Conservation (phyloP, 2,113 vertebrate genomes). For the Scomber colias region DNA sequence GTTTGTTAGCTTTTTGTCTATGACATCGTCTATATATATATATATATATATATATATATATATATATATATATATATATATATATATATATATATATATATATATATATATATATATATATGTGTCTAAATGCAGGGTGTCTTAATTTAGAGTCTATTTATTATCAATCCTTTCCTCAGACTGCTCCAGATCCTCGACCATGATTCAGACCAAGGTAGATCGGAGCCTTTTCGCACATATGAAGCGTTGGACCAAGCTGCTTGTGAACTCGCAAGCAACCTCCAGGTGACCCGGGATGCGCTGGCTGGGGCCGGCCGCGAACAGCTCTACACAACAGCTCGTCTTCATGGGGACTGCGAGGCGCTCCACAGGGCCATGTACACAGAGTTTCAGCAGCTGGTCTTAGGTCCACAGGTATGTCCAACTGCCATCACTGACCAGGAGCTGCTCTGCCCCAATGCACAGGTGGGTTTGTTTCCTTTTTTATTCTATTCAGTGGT, state of each 20-base stretch:
- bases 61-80: too few relatives aligned
- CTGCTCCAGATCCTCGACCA: slow-evolving; percentile 89
- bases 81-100: too few relatives aligned
- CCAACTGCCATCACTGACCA: slow-evolving; percentile 66
- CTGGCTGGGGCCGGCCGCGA: slow-evolving; percentile 79
- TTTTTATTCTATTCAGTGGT: slow-evolving; percentile 20
- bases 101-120: too few relatives aligned
- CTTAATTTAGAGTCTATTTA: neutral
- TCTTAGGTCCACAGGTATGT: slow-evolving; percentile 88
- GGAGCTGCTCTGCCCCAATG: slow-evolving; percentile 83
- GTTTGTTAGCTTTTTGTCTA: too few relatives aligned
- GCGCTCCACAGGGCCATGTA: slow-evolving; percentile 84
- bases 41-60: too few relatives aligned
- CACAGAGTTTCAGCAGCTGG: slow-evolving; percentile 85
- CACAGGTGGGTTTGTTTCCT: slow-evolving; percentile 82
- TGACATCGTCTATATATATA: too few relatives aligned
- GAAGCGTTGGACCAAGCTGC: slow-evolving; percentile 86
- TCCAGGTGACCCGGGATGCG: slow-evolving; percentile 78
- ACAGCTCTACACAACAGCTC: slow-evolving; percentile 80
- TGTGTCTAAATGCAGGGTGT: neutral
- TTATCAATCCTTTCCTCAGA: slow-evolving; percentile 71
- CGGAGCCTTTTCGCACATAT: slow-evolving; percentile 90
- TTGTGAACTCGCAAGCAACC: slow-evolving; percentile 81
- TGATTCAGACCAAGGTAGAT: slow-evolving; percentile 72
- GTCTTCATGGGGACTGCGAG: slow-evolving; percentile 82